Evolutionary conservation across 2,113 vertebrate genomes (phyloP), one percentile per base, ranked within the genome.

Genomic region (Neofelis nebulosa): DNA sequence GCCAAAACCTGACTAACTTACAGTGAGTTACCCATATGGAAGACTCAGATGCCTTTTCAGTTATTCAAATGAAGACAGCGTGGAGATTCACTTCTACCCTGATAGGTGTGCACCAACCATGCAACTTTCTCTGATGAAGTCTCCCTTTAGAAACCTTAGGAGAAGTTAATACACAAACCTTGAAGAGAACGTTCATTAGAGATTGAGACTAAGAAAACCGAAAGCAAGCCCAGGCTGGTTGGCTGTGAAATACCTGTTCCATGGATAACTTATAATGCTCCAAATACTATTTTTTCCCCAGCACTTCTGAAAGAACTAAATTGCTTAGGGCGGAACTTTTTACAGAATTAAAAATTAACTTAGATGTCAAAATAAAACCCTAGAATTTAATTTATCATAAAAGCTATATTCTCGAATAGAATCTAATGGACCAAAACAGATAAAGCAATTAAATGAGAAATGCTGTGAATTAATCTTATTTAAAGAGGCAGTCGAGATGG

Each of bases 341-440:
- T 87, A 57, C 65, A 95, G 95, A 97, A 97, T 98, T 98, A 98
- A 98, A 98, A 98, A 98, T 98, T 98, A 98, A 97, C 97, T 98
- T 97, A 97, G 95, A 98, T 97, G 97, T 98, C 98, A 98, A 98
- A 98, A 97, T 97, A 98, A 97, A 97, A 97, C 78, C 31, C 16
- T 94, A 89, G 90, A 97, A 98, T 98, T 98, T 98, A 98, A 98
- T 98, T 98, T 97, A 98, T 98, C 96, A 98, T 97, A 98, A 97
- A 98, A 98, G 95, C 97, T 96, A 84, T 95, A 98, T 93, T 98
- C 98, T 93, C 33, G 0, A 97, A 95, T 97, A 98, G 97, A 97
- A 97, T 97, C 97, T 98, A 98, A 98, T 98, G 98, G 98, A 96
- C 97, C 98, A 98, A 98, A 98, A 97, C 97, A 98, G 98, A 98